These are phyloP conservation scores for Phyllotreta striolata DNA, from an alignment of 2,888 invertebrate genomes.

Conservation along the genomic window DNA sequence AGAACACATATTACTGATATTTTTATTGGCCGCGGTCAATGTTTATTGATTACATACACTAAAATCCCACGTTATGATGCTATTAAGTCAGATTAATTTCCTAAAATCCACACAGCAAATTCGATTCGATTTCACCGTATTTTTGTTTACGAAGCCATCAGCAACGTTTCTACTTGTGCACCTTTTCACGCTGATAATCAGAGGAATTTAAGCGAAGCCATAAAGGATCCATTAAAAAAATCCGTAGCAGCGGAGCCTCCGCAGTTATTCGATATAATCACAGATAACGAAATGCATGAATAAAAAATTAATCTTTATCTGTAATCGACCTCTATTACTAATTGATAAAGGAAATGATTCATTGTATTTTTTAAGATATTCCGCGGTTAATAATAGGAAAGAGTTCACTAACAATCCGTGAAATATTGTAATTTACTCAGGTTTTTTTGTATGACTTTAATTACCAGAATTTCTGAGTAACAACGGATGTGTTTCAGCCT, in stretches of 20 bases:
- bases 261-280: not conserved
- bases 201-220: not conserved
- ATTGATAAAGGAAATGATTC: constrained; percentile 26
- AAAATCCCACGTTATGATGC: too few species aligned
- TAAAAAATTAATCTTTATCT: constrained; percentile 10
- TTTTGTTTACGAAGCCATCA: not conserved
- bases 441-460: not conserved
- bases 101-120: too few species aligned
- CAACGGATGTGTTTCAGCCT: not conserved
- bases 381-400: constrained; percentile 1
- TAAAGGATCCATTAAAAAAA: constrained; percentile 1
- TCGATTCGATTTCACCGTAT: not conserved
- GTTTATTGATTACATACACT: not conserved
- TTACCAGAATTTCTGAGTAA: not conserved
- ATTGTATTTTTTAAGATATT: constrained; percentile 10
- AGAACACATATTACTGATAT: constrained; percentile 6
- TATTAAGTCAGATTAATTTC: too few species aligned
- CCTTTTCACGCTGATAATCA: too few species aligned
- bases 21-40: constrained; percentile 11
- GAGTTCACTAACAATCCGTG: constrained; percentile 8
- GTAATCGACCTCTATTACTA: constrained; percentile 18
- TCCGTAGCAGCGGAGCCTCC: not conserved
- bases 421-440: constrained; percentile 7
- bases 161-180: too few species aligned
- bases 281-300: constrained; percentile 4